A percentile compares a stretch with the other conserved stretches of the same genome.
Conservation (phyloP, 2,888 invertebrate genomes). For the Zaprionus obscuricornis region DNA sequence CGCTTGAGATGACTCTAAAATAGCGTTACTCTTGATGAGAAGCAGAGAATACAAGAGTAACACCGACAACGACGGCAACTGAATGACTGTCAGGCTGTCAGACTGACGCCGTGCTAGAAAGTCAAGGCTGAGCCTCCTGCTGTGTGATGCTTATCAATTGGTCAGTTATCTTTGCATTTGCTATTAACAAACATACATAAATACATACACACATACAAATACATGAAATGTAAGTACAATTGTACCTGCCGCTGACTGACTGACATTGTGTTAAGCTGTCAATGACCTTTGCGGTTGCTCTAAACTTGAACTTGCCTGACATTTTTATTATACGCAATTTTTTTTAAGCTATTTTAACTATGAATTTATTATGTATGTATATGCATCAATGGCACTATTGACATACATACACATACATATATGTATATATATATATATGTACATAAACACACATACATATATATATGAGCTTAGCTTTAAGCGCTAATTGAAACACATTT, state of each 20-base stretch:
- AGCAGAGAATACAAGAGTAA: too few species aligned
- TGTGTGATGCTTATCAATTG: conserved; percentile 27
- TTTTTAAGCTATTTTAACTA: too few species aligned
- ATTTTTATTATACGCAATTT: conserved; percentile 7
- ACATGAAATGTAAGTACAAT: too few species aligned
- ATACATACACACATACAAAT: too few species aligned
- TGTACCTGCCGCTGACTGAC: background rate
- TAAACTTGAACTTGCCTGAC: conserved; percentile 48
- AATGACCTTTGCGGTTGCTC: conserved; percentile 30
- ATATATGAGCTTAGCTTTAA: conserved; percentile 38
- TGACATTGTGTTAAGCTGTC: conserved; percentile 38
- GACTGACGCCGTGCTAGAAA: too few species aligned
- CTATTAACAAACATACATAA: too few species aligned
- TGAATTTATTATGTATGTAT: background rate
- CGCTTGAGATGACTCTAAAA: conserved; percentile 44
- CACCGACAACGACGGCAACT: conserved; percentile 4
- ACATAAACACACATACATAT: conserved; percentile 1
- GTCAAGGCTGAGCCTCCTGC: conserved; percentile 27
- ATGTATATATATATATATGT: background rate
- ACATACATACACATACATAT: background rate
- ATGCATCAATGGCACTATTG: background rate
- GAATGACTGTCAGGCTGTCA: too few species aligned
- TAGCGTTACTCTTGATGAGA: too few species aligned
- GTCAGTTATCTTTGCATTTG: conserved; percentile 32
- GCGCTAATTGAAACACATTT: conserved; percentile 71